Evolutionary conservation across 2,888 invertebrate genomes (phyloP), one percentile per base, ranked within the genome.

Genomic region (Folsomia manolachei): DNA sequence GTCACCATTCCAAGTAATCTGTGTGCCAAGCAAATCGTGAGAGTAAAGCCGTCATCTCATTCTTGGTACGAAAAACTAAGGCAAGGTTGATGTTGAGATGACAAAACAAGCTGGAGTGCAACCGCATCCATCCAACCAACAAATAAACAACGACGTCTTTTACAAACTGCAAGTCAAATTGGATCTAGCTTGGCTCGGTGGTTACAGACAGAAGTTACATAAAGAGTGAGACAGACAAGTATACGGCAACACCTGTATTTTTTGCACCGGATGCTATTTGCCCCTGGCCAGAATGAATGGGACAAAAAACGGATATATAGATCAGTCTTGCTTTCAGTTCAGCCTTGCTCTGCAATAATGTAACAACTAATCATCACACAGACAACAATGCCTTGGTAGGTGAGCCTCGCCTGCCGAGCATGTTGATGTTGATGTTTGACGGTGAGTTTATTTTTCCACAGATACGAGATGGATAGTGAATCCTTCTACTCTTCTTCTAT

Each of bases 281-380:
- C 51, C 56, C n/a, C 56, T 21, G 56, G 7, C 56, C n/a, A 19
- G 7, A 7, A 56, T 7, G 21, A 18, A 19, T 18, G 21, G 56
- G n/a, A 56, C 7, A 56, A 56, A 56, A 56, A 56, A 56, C 19
- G 56, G 56, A 56, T 56, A 56, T 19, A 56, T 56, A 56, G 56
- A 56, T 56, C 56, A 56, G 19, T 56, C 7, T 56, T 56, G 21
- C 56, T 56, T 19, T 39, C 39, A 39, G 39, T 14, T 14, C 39
- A 56, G 19, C n/a, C 7, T 56, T 56, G 21, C 56, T 56, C 7
- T 39, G 7, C 4, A 14, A 4, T 14, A 4, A 9, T 39, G 39
- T 39, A 39, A 39, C 39, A 39, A 39, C 39, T 14, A 39, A 14
- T 14, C 4, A 14, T 39, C 39, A 39, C 39, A 39, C 39, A 39